Base-by-base conservation (phyloP, 1,140 invertebrate species). In the Cotesia typhae region DNA sequence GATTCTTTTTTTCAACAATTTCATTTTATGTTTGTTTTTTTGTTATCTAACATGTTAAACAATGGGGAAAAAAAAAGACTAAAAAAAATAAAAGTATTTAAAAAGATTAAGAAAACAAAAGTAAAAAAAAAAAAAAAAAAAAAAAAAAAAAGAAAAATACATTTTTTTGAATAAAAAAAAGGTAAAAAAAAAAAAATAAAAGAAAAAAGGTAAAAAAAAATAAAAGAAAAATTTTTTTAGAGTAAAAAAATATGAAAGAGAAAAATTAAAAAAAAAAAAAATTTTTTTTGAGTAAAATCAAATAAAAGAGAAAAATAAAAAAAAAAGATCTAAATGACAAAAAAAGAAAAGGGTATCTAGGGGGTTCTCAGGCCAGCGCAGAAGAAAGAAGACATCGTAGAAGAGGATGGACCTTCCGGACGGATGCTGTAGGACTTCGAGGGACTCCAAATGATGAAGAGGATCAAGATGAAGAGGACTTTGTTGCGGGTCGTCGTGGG, bases 341-440 rank as follows among this genome's bases (percentile, higher is more conserved):
- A 17, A 47, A 68, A 67, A 64, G 28, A 10, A 51, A 10, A 14
- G 65, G 64, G 37, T 47, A 60, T 36, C 4, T 37, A 53, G 53
- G 55, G 64, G 17, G n/a, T 67, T 67, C 20, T 52, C 9, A 52
- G 71, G 38, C 35, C 71, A 53, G n/a, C 73, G 67, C 63, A 65
- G 73, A 74, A 69, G 72, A 74, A 74, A 69, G 67, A 73, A 67
- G 72, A 70, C 63, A 12, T 28, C 64, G 70, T 36, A 71, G 69
- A 75, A 74, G 53, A 70, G 55, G 55, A 75, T 35, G 4, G 41
- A 9, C 28, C 12, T 38, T 55, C 36, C 20, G 63, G 53, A 66
- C 12, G 38, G 51, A 36, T 65, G 63, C 37, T 28, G 10, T 36
- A 20, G 55, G 52, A 72, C 20, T 1, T 47, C 47, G 57, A 10